Base-by-base conservation (phyloP, 2,888 invertebrate genomes). In the Luperina nickerlii region DNA sequence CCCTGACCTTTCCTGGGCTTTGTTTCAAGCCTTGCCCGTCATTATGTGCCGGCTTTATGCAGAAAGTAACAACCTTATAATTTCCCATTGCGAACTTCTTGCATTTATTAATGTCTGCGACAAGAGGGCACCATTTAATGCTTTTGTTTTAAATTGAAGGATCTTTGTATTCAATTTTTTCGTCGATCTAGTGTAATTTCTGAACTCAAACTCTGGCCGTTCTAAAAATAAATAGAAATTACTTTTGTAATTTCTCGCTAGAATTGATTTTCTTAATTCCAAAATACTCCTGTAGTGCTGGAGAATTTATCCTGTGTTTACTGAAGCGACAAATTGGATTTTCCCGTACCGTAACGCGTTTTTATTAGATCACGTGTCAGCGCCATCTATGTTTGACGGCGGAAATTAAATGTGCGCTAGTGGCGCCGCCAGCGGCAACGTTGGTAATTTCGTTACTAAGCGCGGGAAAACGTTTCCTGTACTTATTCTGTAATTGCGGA, bases 331-430 rank as follows among this genome's bases (percentile, higher is more conserved):
- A 91, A 92, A 94, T 94, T 92, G 87, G 85, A 92, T 94, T 91
- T 90, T 82, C 80, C 77, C 75, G 86, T 83, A 83, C 79, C 84
- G 82, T 80, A 83, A 79, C 86, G 81, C 65, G 87, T 79, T 89
- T 90, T 92, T 93, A 94, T 94, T 93, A 90, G 87, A 93, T 94
- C 88, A 87, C 42, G 65, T 86, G 80, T 82, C 89, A 92, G 91
- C 93, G 94, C 93, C 94, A 94, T 94, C 95, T 95, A 89, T 92
- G 89, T 89, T 90, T 89, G 82, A 69, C n/a, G 78, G 65, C 81
- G 91, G 92, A 92, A 91, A 93, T 93, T 92, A 91, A 92, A 90
- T 90, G 74, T 76, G 77, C 82, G 76, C 76, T 72, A 45, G 85
- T 86, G 74, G 87, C 87, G 90, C 89, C 81, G 76, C 88, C 57